Percentiles rank a stretch among this genome's conserved stretches.
Evolutionary conservation across 1,140 invertebrate genomes (phyloP).

Genomic region (Proales similis): DNA sequence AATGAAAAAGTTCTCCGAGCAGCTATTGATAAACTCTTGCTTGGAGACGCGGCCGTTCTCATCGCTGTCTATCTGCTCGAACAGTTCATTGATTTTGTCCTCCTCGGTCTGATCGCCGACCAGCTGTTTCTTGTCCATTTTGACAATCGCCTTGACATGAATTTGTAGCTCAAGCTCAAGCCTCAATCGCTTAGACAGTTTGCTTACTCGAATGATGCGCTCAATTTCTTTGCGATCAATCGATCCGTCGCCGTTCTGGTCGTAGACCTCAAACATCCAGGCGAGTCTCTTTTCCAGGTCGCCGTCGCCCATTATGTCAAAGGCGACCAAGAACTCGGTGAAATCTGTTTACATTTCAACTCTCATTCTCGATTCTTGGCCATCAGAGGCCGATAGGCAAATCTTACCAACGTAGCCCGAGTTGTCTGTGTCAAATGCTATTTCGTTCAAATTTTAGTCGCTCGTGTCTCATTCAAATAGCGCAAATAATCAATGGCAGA

Average conservation of each 20-base stretch:
- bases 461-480: too few species aligned
- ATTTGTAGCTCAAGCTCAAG: too few species aligned
- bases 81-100: slow-evolving; percentile 12
- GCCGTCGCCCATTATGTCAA: slow-evolving; percentile 21
- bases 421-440: slow-evolving; percentile 25
- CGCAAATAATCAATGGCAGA: too few species aligned
- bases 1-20: slow-evolving; percentile 17
- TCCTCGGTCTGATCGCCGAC: slow-evolving; percentile 16
- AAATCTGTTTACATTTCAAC: slow-evolving; percentile 32
- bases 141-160: slow-evolving; percentile 24
- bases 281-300: slow-evolving; percentile 9
- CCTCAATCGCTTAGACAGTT: neutral
- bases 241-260: neutral
- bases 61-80: slow-evolving; percentile 28
- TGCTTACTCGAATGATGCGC: neutral
- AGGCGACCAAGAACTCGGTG: slow-evolving; percentile 24
- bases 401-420: too few species aligned
- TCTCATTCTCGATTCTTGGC: too few species aligned
- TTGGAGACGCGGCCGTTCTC: slow-evolving; percentile 7
- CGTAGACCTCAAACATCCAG: slow-evolving; percentile 33
- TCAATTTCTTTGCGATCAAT: slow-evolving; percentile 33
- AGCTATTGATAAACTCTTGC: slow-evolving; percentile 37
- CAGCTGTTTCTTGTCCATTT: slow-evolving; percentile 25
- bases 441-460: neutral
- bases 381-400: too few species aligned